Evolutionary conservation across 92 coral and sea anemone species (phyloP).

Genomic region (Actinernus sp.): DNA sequence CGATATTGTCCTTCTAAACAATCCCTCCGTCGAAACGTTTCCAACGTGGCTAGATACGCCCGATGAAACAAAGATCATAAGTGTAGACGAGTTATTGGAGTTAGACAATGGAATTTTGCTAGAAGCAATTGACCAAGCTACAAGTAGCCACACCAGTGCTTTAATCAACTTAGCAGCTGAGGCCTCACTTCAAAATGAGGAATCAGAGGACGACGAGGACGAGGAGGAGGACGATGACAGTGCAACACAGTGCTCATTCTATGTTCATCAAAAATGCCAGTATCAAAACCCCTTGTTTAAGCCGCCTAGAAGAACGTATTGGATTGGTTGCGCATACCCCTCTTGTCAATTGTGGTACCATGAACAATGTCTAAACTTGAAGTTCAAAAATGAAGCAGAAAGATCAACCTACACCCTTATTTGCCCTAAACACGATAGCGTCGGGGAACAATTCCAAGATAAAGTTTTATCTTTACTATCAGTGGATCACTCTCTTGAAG

Average conservation of each 20-base stretch:
- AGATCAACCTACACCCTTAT: slow-evolving; percentile 17
- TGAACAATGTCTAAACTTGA: slow-evolving; percentile 24
- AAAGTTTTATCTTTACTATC: slow-evolving; percentile 2
- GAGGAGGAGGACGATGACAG: neutral
- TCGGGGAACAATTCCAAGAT: neutral
- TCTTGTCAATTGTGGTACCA: slow-evolving; percentile 39
- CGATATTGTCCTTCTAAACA: slow-evolving; percentile 9
- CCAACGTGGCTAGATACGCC: slow-evolving; percentile 10
- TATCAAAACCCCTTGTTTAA: slow-evolving; percentile 14
- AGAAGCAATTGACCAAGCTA: slow-evolving; percentile 13
- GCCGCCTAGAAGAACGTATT: slow-evolving; percentile 27
- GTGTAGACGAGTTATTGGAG: slow-evolving; percentile 7
- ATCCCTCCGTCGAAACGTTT: slow-evolving; percentile 17
- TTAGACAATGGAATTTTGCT: slow-evolving; percentile 23
- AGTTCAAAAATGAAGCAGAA: slow-evolving; percentile 11
- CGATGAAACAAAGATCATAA: slow-evolving; percentile 23
- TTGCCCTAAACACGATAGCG: slow-evolving; percentile 21
- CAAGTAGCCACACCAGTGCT: slow-evolving; percentile 2
- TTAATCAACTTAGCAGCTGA: slow-evolving; percentile 8
- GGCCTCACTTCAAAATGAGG: neutral
- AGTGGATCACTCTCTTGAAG: slow-evolving; percentile 1
- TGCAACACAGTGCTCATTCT: slow-evolving; percentile 19
- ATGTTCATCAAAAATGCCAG: slow-evolving; percentile 20
- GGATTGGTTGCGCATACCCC: slow-evolving; percentile 40
- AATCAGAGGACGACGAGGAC: slow-evolving; percentile 9